Conservation (phyloP, 2,113 vertebrate species). For the Anguilla rostrata region DNA sequence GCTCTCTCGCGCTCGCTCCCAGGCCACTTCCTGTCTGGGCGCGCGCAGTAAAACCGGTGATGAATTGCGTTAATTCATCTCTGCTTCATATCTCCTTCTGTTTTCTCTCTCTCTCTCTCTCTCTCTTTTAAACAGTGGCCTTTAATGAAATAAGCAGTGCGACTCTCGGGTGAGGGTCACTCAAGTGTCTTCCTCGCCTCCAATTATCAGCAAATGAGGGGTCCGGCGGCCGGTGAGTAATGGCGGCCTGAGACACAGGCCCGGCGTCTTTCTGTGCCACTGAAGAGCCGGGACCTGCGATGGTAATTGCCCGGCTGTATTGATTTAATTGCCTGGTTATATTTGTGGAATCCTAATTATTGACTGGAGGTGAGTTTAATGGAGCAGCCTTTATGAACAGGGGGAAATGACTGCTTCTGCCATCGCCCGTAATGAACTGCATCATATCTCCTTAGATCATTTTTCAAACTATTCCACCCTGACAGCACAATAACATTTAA, state of each 20-base stretch:
- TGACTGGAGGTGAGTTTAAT: constrained; percentile 99
- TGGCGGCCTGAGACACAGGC: constrained; percentile 84
- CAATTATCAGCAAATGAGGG: constrained; percentile 56
- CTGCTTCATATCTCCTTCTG: neutral
- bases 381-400: constrained; percentile 92
- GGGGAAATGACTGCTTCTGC: constrained; percentile 83
- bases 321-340: constrained; percentile 99
- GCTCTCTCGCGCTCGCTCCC: neutral
- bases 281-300: constrained; percentile 80
- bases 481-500: constrained; percentile 82
- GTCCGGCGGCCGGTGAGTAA: constrained; percentile 72
- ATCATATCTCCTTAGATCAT: constrained; percentile 83
- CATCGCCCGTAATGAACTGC: constrained; percentile 86
- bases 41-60: constrained; percentile 20
- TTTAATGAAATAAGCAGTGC: constrained; percentile 40
- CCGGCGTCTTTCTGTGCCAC: constrained; percentile 87
- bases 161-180: constrained; percentile 34
- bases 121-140: constrained; percentile 15
- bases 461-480: constrained; percentile 83
- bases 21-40: neutral
- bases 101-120: neutral
- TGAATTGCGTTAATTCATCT: constrained; percentile 26
- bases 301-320: constrained; percentile 84
- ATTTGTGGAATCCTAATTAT: constrained; percentile 99
- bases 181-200: constrained; percentile 19